Percentiles rank a stretch among this genome's conserved stretches.
Evolutionary conservation across 92 coral and sea anemone genomes (phyloP).

Genomic region (Meandrina meandrites): DNA sequence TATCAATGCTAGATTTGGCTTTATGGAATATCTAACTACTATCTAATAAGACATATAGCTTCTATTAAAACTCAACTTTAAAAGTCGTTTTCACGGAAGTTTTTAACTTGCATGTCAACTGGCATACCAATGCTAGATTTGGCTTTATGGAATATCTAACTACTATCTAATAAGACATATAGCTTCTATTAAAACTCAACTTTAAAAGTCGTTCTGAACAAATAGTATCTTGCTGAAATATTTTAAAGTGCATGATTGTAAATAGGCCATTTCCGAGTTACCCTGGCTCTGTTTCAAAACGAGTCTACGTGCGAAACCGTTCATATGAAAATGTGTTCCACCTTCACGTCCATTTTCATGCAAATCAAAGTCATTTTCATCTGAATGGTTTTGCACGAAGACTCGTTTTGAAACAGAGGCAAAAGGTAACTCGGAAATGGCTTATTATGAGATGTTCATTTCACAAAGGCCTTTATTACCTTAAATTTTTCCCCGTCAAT

Average conservation of each 20-base stretch:
- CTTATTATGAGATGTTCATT: too few species aligned
- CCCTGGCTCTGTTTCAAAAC: too few species aligned
- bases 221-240: background rate
- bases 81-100: background rate
- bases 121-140: background rate
- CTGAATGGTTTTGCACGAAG: too few species aligned
- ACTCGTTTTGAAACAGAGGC: too few species aligned
- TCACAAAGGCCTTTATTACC: background rate
- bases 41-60: background rate
- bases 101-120: background rate
- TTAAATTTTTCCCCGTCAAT: too few species aligned
- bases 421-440: too few species aligned
- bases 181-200: background rate
- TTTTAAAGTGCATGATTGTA: background rate
- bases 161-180: background rate
- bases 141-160: background rate
- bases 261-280: too few species aligned
- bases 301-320: too few species aligned
- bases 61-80: background rate
- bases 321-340: too few species aligned
- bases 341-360: too few species aligned
- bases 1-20: background rate
- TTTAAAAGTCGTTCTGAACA: background rate
- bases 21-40: background rate
- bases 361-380: too few species aligned